Base-by-base conservation (phyloP, 2,113 vertebrate species). In the Bos javanicus region DNA sequence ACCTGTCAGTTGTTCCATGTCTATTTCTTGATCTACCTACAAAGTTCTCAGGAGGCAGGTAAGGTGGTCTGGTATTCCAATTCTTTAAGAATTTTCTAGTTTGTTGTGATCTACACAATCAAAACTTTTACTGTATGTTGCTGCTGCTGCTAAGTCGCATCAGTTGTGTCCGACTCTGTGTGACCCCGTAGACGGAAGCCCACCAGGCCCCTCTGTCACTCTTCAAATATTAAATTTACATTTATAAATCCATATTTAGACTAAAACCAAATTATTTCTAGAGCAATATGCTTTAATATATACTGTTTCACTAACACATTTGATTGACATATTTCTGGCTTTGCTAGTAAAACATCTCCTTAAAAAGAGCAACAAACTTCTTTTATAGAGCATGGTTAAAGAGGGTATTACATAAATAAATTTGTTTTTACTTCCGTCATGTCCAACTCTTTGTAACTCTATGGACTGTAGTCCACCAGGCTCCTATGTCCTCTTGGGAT, bases 241-340 rank as follows among this genome's bases (percentile, higher is more conserved):
- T 50, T 1, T 83, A 59, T 57, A 90, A 94, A 88, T 62, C 43
- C n/a, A 16, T 11, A 19, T n/a, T 89, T 95, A 91, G 56, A 54
- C 5, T 46, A 74, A n/a, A 90, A 91, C 76, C 3, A 90, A 94
- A 14, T 78, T 33, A 83, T 78, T 92, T 89, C 0, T 33, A 95
- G 12, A 36, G 25, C 11, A 78, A 52, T 80, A 86, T n/a, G 14
- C 60, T 80, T 86, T 86, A 60, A 90, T 89, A 67, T 78, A 28
- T 9, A 71, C 0, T 87, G 2, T 94, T 54, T 89, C 10, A 60
- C 19, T 95, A 80, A 67, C 16, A 92, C 82, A 76, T 90, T 50
- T 97, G n/a, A 87, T 17, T 82, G 80, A 74, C 8, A 67, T 67
- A 86, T 82, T 67, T 86, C 21, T 96, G 36, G 2, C 28, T 97